These are phyloP conservation scores for Haplotaxodon microlepis DNA, from an alignment of 2,113 vertebrate genomes.

Conservation along the genomic window DNA sequence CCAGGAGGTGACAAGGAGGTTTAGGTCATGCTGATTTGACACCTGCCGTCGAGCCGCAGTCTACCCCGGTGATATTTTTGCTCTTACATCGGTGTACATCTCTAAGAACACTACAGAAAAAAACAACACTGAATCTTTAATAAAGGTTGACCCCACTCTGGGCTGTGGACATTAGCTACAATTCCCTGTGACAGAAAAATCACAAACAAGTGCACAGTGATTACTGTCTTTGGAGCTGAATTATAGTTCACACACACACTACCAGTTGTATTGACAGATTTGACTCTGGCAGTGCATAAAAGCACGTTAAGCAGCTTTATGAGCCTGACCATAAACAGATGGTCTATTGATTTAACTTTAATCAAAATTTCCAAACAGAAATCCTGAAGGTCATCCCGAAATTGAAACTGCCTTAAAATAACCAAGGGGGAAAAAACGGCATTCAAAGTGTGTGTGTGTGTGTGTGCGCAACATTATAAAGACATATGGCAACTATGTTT, in stretches of 20 bases:
- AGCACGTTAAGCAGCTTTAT: conserved; percentile 25
- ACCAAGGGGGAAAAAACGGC: not conserved
- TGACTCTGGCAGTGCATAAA: conserved; percentile 25
- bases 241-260: not conserved
- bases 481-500: not conserved
- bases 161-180: not conserved
- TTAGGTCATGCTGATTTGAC: conserved; percentile 4
- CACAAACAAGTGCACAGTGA: conserved; percentile 1
- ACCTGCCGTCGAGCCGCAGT: not conserved
- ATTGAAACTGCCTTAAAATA: not conserved
- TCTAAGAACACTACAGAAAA: not conserved
- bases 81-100: not conserved
- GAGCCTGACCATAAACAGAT: conserved; percentile 42
- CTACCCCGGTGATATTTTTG: not conserved
- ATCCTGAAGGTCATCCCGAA: conserved; percentile 24
- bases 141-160: not conserved
- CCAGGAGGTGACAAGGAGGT: not conserved
- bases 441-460: not conserved
- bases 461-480: not conserved
- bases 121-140: not conserved
- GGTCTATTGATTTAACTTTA: conserved; percentile 33
- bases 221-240: not conserved
- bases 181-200: not conserved
- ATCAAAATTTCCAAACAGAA: conserved; percentile 13
- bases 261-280: conserved; percentile 26